These are phyloP conservation scores for Polyergus mexicanus DNA, from an alignment of 1,140 invertebrate genomes.

Conservation along the genomic window DNA sequence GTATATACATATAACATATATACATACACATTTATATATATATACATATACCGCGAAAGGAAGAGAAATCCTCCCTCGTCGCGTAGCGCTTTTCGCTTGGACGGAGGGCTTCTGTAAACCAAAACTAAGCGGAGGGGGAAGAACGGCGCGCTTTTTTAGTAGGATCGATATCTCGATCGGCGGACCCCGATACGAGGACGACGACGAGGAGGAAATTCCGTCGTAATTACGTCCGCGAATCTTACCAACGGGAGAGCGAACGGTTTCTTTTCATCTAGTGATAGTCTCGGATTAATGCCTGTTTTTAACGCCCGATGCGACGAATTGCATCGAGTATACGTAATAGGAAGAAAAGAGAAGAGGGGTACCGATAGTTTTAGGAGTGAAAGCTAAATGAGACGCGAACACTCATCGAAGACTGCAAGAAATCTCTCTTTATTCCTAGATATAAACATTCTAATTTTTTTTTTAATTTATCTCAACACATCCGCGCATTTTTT, in stretches of 20 bases:
- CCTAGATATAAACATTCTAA: background rate
- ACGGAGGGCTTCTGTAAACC: conserved; percentile 40
- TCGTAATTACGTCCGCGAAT: conserved; percentile 34
- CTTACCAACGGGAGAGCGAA: background rate
- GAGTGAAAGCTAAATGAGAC: too few species aligned
- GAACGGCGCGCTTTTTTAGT: conserved; percentile 36
- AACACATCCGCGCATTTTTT: background rate
- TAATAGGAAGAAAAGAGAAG: background rate
- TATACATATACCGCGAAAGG: conserved; percentile 10
- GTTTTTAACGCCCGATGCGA: background rate
- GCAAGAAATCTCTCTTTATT: background rate
- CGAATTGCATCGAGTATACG: background rate
- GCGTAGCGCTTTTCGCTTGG: conserved; percentile 31
- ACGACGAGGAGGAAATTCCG: conserved; percentile 1
- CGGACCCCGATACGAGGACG: background rate
- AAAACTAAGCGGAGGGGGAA: conserved; percentile 33
- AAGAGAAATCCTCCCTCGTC: conserved; percentile 42
- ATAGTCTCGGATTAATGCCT: conserved; percentile 1
- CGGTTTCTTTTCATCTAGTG: conserved; percentile 8
- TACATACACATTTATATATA: conserved; percentile 10
- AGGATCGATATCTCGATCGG: conserved; percentile 23
- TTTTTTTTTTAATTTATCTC: background rate
- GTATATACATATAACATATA: conserved; percentile 28
- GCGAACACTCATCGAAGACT: background rate
- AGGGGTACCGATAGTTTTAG: background rate